phyloP scores from a whole-genome alignment of 2,888 invertebrate genomes.

The Dexiosoma caninum region DNA sequence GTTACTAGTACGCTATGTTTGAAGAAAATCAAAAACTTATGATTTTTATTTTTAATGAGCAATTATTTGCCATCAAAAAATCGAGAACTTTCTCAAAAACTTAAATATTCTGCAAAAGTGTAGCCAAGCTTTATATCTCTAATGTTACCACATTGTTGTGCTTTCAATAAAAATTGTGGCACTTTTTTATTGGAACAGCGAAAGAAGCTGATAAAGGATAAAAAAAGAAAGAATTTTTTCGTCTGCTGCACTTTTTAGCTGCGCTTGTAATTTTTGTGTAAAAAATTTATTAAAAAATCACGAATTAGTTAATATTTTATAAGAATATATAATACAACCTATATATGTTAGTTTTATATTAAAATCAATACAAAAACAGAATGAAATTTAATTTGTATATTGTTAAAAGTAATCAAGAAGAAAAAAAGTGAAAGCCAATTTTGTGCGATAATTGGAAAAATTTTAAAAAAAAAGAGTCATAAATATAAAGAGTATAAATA shows the following conservation, averaged over 20 bases:
- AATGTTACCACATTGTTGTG: background rate
- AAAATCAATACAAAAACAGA: slow-evolving; percentile 48
- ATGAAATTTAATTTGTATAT: slow-evolving; percentile 37
- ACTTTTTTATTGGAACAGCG: slow-evolving; percentile 25
- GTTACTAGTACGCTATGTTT: no score
- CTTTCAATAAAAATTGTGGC: background rate
- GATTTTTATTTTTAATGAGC: no score
- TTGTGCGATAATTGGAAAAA: slow-evolving; percentile 56
- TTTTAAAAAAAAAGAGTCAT: slow-evolving; percentile 18
- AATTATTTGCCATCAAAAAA: no score
- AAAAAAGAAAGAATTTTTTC: slow-evolving; percentile 58
- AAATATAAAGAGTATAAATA: slow-evolving; percentile 33
- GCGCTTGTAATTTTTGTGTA: slow-evolving; percentile 62
- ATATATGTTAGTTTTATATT: slow-evolving; percentile 57
- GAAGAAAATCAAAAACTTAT: no score
- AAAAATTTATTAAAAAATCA: slow-evolving; percentile 51
- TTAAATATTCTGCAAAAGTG: no score
- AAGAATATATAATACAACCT: slow-evolving; percentile 41
- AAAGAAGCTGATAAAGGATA: slow-evolving; percentile 43
- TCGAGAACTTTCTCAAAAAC: no score
- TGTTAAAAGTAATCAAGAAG: slow-evolving; percentile 54
- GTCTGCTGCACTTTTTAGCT: slow-evolving; percentile 62
- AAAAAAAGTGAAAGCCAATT: slow-evolving; percentile 64
- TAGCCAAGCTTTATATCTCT: background rate
- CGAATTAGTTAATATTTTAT: slow-evolving; percentile 60